A percentile compares a stretch with the other conserved stretches of the same genome.
phyloP scores from a whole-genome alignment of 1,140 invertebrate genomes.

The Elymnias hypermnestra region DNA sequence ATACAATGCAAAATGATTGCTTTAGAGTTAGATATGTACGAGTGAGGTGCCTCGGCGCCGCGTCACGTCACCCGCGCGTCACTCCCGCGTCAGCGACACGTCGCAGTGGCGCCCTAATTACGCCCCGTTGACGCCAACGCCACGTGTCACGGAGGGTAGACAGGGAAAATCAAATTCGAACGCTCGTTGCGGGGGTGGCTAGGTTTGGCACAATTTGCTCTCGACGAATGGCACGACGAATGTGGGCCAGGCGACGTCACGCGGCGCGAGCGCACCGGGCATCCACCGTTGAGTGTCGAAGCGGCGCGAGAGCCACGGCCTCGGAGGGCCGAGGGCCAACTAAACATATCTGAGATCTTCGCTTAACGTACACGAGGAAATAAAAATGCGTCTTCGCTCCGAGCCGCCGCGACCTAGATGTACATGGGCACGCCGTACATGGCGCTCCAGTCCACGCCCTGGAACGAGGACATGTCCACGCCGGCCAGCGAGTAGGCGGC shows the following conservation, averaged over 20 bases:
- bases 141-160: too few species aligned
- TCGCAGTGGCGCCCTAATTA: constrained; percentile 7
- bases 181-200: too few species aligned
- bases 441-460: constrained; percentile 91
- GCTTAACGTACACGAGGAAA: constrained; percentile 23
- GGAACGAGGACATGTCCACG: constrained; percentile 93
- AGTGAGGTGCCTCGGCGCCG: constrained; percentile 38
- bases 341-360: constrained; percentile 72
- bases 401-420: constrained; percentile 78
- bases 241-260: constrained; percentile 17
- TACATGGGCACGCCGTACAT: constrained; percentile 95
- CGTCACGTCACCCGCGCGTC: too few species aligned
- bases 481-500: constrained; percentile 90
- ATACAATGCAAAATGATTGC: constrained; percentile 55
- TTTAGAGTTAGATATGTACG: constrained; percentile 63
- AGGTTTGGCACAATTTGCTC: constrained; percentile 42
- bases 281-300: too few species aligned
- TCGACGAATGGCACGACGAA: constrained; percentile 46
- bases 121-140: constrained; percentile 10
- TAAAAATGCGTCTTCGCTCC: constrained; percentile 49
- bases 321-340: constrained; percentile 36
- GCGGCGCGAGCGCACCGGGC: too few species aligned
- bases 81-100: too few species aligned
- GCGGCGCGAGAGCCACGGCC: too few species aligned
- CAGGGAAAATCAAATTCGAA: too few species aligned